Conservation (phyloP, 2,113 vertebrate species). For the Globicephala melas region DNA sequence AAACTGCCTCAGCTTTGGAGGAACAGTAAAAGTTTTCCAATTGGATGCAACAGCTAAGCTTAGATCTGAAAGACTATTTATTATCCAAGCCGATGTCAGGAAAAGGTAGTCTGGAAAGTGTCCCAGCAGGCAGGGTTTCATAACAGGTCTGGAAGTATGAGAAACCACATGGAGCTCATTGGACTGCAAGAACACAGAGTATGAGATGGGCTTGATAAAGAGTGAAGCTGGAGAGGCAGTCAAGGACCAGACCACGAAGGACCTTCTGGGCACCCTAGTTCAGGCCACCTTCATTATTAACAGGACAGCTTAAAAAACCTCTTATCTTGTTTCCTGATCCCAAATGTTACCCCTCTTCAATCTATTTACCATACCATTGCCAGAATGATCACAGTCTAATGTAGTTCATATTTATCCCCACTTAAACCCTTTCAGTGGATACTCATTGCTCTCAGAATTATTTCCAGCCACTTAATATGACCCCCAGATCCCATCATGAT, state of each 20-base stretch:
- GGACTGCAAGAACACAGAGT: not conserved
- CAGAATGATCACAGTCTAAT: not conserved
- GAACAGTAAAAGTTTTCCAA: not conserved
- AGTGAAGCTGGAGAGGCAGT: not conserved
- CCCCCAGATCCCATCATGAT: not conserved
- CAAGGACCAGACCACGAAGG: not conserved
- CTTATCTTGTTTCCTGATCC: not conserved
- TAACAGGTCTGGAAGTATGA: not conserved
- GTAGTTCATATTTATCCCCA: not conserved
- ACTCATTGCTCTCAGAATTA: not conserved
- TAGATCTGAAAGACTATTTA: not conserved
- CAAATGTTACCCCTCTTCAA: not conserved
- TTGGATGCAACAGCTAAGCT: not conserved
- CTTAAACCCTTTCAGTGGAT: not conserved
- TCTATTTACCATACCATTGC: not conserved
- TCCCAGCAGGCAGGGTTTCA: not conserved
- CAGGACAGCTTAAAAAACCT: not conserved
- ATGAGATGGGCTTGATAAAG: not conserved
- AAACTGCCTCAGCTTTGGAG: not conserved
- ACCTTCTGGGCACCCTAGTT: not conserved
- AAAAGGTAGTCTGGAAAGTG: not conserved
- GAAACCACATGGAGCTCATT: not conserved
- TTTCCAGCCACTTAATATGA: not conserved
- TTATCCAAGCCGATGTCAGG: not conserved
- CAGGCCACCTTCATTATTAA: not conserved